Evolutionary conservation across 2,113 vertebrate genomes (phyloP), one percentile per base, ranked within the genome.

Genomic region (Pyxicephalus adspersus): DNA sequence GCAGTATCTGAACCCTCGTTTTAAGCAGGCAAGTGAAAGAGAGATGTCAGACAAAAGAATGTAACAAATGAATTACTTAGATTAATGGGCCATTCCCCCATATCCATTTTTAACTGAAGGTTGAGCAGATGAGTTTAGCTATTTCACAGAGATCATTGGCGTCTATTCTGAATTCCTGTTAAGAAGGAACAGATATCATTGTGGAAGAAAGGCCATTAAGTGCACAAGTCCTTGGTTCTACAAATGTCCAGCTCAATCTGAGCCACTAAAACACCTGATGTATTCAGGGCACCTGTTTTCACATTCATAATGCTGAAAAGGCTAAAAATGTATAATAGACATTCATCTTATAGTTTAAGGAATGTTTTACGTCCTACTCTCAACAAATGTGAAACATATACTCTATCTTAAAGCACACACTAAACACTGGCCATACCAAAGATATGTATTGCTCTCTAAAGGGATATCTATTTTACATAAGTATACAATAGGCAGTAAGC

Each of bases 271-370:
- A 28, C 51, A 63, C 66, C 28, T 80, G 28, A 34, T 61, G 31
- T 26, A 38, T 68, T 80, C 22, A 60, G 5, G 54, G 34, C 66
- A 70, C 38, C 55, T 63, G 28, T 38, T 64, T n/a, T 75, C 5
- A 82, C 71, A 75, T 75, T 81, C 68, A 74, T 64, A 55, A 72
- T 57, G 60, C 77, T 81, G 45, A 57, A 82, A 81, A 81, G 63
- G 60, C 80, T 17, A 25, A 65, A n/a, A 22, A 66, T 50, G 51
- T 29, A 57, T 31, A 74, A 74, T 19, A 74, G 22, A 74, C 70
- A 82, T 82, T 82, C 80, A 81, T 81, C 22, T 25, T 75, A 23
- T 64, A 65, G 55, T 45, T 22, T 63, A 73, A 82, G 71, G 63
- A 82, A 82, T 75, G 80, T 66, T 55, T 66, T n/a, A 65, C 26